phyloP scores from a whole-genome alignment of 2,797 vertebrate species.

The Pangasius larnaudii region DNA sequence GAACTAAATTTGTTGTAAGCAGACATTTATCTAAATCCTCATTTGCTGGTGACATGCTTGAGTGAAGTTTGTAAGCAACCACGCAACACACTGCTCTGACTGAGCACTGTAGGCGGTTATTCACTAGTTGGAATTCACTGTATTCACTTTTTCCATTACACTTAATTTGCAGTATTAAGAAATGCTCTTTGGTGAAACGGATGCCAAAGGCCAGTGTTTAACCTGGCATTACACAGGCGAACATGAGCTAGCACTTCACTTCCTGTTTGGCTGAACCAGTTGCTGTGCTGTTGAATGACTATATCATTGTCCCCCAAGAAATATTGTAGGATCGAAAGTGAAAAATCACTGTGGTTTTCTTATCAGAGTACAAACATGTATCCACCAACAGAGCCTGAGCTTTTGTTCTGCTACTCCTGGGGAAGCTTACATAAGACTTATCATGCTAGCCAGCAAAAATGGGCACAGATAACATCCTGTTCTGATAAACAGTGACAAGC shows the following conservation, averaged over 20 bases:
- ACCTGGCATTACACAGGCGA: slow-evolving; percentile 5
- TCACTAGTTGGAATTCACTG: not conserved
- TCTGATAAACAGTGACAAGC: not conserved
- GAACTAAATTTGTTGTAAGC: not conserved
- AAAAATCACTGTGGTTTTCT: slow-evolving; percentile 29
- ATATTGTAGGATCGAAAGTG: slow-evolving; percentile 29
- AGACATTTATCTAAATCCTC: not conserved
- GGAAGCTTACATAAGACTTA: slow-evolving; percentile 36
- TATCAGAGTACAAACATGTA: slow-evolving; percentile 42
- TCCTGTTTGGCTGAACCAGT: slow-evolving; percentile 51
- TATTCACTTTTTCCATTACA: not conserved
- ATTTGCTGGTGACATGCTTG: not conserved
- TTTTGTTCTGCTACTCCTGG: slow-evolving; percentile 45
- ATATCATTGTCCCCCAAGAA: slow-evolving; percentile 24
- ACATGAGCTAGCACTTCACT: slow-evolving; percentile 30
- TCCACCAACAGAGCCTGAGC: slow-evolving; percentile 22
- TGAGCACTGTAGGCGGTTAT: no score
- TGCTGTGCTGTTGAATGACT: slow-evolving; percentile 18
- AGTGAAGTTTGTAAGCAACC: not conserved
- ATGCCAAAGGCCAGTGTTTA: slow-evolving; percentile 14
- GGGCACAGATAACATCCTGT: not conserved
- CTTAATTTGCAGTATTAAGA: not conserved
- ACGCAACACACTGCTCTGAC: not conserved
- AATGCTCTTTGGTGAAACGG: not conserved
- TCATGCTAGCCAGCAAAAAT: slow-evolving; percentile 27